A percentile compares a stretch with the other conserved stretches of the same genome.
Conservation (phyloP, 37 sponge, comb jelly and placozoan genomes). For the Oscarella lobularis region DNA sequence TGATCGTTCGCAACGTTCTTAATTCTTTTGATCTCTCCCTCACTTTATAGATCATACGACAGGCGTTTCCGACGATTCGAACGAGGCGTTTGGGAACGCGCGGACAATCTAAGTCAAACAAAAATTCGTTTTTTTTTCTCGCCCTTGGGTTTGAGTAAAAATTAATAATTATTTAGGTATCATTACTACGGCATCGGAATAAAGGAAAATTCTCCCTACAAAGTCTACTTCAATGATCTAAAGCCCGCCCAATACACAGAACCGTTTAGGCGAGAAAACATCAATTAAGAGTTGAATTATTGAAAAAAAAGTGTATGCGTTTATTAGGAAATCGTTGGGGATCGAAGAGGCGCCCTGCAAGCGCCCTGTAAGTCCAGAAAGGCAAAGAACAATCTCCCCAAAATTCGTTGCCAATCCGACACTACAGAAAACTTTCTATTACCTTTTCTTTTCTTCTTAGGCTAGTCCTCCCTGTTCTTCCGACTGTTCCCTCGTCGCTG, state of each 20-base stretch:
- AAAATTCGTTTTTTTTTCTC: not conserved
- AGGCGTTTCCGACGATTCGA: not conserved
- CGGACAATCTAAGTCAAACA: not conserved
- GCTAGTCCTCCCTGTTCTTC: not conserved
- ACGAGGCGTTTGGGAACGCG: conserved; percentile 4
- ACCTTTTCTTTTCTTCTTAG: not conserved
- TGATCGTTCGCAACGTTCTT: no score
- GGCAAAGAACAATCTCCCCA: no score
- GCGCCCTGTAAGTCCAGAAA: no score
- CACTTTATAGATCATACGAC: not conserved
- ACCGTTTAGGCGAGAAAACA: no score
- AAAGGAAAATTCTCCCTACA: not conserved
- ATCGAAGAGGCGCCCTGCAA: no score
- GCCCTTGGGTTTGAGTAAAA: not conserved
- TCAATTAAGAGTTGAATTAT: no score
- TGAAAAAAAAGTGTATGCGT: no score
- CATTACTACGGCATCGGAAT: not conserved
- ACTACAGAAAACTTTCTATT: not conserved
- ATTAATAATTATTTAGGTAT: not conserved
- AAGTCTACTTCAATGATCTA: not conserved
- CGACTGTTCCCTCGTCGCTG: not conserved
- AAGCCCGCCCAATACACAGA: no score
- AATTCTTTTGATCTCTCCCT: no score
- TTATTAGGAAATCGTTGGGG: no score
- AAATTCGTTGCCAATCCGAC: no score